Evolutionary conservation across 2,797 vertebrate species (phyloP).

Genomic region (Perodicticus potto): DNA sequence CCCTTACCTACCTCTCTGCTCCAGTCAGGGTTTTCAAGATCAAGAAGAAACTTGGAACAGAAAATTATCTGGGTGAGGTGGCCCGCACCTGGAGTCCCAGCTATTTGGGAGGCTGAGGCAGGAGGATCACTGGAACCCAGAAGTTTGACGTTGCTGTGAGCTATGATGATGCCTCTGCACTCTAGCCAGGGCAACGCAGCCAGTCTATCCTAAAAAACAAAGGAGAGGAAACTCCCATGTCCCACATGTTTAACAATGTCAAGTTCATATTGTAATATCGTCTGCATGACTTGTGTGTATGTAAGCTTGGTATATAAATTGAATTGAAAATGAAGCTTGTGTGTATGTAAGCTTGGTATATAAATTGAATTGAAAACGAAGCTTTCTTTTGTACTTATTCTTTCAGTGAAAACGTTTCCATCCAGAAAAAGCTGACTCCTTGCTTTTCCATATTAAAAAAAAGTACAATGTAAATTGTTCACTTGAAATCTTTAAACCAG

Average conservation of each 20-base stretch:
- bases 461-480: conserved; percentile 14
- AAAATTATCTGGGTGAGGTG: background rate
- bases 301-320: background rate
- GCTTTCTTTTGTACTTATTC: conserved; percentile 22
- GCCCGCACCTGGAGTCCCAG: background rate
- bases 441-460: background rate
- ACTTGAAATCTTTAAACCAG: background rate
- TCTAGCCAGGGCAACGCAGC: background rate
- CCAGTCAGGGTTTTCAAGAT: background rate
- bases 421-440: background rate
- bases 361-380: background rate
- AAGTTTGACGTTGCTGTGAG: background rate
- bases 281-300: background rate
- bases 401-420: conserved; percentile 19
- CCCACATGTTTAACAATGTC: background rate
- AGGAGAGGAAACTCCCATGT: background rate
- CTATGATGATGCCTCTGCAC: background rate
- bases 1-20: background rate
- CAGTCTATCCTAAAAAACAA: background rate
- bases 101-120: background rate
- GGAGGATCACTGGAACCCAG: background rate
- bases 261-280: background rate
- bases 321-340: conserved; percentile 9
- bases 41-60: background rate
- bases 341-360: background rate